Evolutionary conservation across 2,888 invertebrate genomes (phyloP).

Genomic region (Xanthia icteritia): DNA sequence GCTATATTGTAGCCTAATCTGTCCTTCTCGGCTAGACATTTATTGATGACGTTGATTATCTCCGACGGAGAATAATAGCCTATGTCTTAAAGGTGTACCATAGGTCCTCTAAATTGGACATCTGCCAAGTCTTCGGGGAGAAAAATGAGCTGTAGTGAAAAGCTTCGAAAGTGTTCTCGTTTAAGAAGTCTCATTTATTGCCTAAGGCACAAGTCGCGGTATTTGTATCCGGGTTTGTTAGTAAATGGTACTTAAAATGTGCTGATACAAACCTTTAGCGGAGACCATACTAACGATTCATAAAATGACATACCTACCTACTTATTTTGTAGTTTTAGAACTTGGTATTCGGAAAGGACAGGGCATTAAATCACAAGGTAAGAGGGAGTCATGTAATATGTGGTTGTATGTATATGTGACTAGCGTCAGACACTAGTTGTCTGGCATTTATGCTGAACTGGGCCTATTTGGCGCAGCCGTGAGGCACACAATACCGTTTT

Average conservation of each 20-base stretch:
- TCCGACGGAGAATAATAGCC: slow-evolving; percentile 39
- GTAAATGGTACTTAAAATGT: background rate
- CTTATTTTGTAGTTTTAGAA: background rate
- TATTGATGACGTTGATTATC: slow-evolving; percentile 54
- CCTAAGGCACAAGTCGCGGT: background rate
- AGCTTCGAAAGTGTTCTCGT: background rate
- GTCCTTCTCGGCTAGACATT: slow-evolving; percentile 19
- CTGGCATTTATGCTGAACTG: no score
- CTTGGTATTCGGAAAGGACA: background rate
- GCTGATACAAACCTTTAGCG: background rate
- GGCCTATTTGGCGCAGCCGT: no score
- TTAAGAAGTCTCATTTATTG: slow-evolving; percentile 9
- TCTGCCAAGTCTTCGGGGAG: slow-evolving; percentile 10
- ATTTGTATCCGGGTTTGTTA: background rate
- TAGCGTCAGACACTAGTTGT: no score
- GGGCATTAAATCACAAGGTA: background rate
- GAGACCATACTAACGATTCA: background rate
- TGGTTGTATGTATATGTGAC: no score
- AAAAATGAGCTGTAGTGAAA: slow-evolving; percentile 6
- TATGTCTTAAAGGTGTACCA: slow-evolving; percentile 10
- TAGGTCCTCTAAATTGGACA: slow-evolving; percentile 28
- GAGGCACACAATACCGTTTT: no score
- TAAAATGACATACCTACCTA: background rate
- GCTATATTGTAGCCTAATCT: slow-evolving; percentile 6
- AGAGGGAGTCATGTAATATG: background rate